These are phyloP conservation scores for Chiloscyllium plagiosum DNA, from an alignment of 2,113 vertebrate genomes.

Conservation along the genomic window DNA sequence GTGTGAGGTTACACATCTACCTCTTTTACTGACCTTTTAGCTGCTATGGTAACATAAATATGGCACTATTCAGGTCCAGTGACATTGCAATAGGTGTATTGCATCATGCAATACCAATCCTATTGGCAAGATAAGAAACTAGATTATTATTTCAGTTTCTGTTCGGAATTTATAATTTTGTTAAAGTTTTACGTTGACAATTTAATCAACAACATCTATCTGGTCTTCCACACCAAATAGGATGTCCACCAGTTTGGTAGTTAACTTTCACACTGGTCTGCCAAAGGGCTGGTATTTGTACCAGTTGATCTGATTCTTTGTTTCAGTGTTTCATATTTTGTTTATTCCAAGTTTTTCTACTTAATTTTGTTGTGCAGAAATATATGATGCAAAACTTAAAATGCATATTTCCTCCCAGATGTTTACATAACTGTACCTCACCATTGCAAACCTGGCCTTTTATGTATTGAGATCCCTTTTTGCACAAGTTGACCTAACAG, in stretches of 20 bases:
- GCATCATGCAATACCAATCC: background rate
- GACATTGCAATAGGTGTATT: background rate
- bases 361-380: background rate
- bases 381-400: background rate
- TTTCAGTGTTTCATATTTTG: background rate
- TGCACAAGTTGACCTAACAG: background rate
- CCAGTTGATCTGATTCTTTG: background rate
- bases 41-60: background rate
- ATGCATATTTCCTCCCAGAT: background rate
- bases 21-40: background rate
- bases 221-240: background rate
- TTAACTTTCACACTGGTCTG: background rate
- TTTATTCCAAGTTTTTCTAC: background rate
- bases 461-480: background rate
- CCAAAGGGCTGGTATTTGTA: background rate
- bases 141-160: background rate
- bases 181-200: background rate
- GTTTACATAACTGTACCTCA: background rate
- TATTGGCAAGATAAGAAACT: background rate
- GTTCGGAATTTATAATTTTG: background rate
- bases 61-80: background rate
- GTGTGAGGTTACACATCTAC: background rate
- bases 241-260: background rate
- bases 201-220: background rate
- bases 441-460: background rate